Base-by-base conservation (phyloP, 2,888 invertebrate species). In the Isotomurus palustris region DNA sequence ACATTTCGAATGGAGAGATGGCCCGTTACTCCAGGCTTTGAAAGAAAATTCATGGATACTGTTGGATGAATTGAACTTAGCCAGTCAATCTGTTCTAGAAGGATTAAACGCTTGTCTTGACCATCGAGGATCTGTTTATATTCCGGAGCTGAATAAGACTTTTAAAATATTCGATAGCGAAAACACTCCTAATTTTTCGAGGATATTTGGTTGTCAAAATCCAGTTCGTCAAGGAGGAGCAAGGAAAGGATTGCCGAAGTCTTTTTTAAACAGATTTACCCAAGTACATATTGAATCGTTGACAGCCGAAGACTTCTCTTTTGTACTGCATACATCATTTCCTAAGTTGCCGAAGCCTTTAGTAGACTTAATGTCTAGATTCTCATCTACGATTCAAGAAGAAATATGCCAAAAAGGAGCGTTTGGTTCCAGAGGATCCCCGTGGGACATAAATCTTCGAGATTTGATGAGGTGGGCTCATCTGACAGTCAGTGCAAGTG, bases 31-130 rank as follows among this genome's bases (percentile, higher is more conserved):
- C 38, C 86, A 85, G 58, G 99, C 99, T 0, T 79, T 99, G 22
- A 91, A 91, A 77, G 83, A 86, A 49, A 91, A 93, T 12, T 84
- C 93, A 71, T 99, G 99, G 99, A 88, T 99, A 69, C 80, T 99
- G 21, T 78, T 99, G 25, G 99, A 99, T 75, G 99, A 99, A 76
- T 80, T 82, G 66, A 99, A 99, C 80, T 80, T 99, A 64, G 99
- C 99, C 0, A 95, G 97, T 0, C 99, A 99, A 75, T 91, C 96
- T 0, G 97, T 99, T 1, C 78, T 99, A 14, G 99, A 99, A 80
- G 99, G 97, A 27, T 81, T 99, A 2, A 99, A 99, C 75, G 97
- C 99, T 0, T 96, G 97, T 72, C 81, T 99, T 55, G 99, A 99
- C 80, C 99, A 99, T 75, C 82, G 99, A 71, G 92, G 92, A 1